These are phyloP conservation scores for Ornithoptera priamus DNA, from an alignment of 2,888 invertebrate species.

Conservation along the genomic window DNA sequence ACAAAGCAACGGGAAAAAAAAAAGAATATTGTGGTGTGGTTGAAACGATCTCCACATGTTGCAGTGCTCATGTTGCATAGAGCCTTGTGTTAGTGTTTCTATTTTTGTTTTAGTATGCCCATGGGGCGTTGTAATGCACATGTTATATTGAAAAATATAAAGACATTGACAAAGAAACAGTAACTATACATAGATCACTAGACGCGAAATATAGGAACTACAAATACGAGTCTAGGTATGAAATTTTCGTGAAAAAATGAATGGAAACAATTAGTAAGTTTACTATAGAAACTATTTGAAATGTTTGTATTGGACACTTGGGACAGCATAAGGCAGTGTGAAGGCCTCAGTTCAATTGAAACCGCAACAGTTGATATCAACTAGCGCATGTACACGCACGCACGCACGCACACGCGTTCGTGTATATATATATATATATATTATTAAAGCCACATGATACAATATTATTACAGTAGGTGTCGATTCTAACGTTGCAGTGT, in stretches of 20 bases:
- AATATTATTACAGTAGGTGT: slow-evolving; percentile 10
- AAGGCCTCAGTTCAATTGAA: slow-evolving; percentile 18
- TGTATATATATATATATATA: slow-evolving; percentile 2
- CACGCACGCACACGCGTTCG: slow-evolving; percentile 6
- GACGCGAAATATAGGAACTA: too few relatives aligned
- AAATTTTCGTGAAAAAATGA: not conserved
- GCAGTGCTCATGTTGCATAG: too few relatives aligned
- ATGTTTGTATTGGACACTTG: not conserved
- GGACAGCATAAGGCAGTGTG: slow-evolving; percentile 9
- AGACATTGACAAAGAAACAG: too few relatives aligned
- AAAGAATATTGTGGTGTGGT: not conserved
- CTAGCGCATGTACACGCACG: not conserved
- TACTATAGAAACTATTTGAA: not conserved
- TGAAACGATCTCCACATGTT: not conserved
- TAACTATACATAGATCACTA: too few relatives aligned
- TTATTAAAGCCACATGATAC: slow-evolving; percentile 11
- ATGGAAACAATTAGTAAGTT: not conserved
- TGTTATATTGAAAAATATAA: not conserved
- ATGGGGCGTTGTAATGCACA: not conserved
- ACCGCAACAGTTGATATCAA: not conserved
- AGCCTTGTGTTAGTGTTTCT: too few relatives aligned
- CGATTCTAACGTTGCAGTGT: slow-evolving; percentile 1
- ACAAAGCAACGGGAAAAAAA: slow-evolving; percentile 12
- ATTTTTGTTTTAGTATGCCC: too few relatives aligned
- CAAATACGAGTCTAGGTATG: not conserved